Conservation (phyloP, 1,140 invertebrate genomes). For the Drosophila tani region DNA sequence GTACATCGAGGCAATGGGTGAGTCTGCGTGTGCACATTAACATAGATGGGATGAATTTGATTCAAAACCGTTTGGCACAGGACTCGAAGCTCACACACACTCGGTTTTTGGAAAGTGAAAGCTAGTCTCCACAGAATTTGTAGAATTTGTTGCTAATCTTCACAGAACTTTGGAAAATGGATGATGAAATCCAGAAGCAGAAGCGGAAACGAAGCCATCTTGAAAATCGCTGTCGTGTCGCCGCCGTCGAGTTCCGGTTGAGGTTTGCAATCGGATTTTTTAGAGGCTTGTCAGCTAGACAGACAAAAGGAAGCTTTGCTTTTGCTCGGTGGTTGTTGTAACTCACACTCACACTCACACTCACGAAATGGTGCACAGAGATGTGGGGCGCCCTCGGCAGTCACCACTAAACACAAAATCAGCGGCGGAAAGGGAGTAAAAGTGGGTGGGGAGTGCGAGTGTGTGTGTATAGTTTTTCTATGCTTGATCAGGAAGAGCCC, state of each 20-base stretch:
- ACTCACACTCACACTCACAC: slow-evolving; percentile 48
- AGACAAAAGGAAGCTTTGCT: slow-evolving; percentile 76
- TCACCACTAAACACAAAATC: slow-evolving; percentile 54
- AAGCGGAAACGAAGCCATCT: slow-evolving; percentile 68
- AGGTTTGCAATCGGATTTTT: slow-evolving; percentile 43
- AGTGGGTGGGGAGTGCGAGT: slow-evolving; percentile 41
- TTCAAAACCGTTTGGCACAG: slow-evolving; percentile 11
- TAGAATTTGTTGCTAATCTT: neutral
- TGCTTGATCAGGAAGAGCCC: slow-evolving; percentile 50
- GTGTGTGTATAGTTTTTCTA: slow-evolving; percentile 40
- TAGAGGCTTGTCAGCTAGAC: slow-evolving; percentile 56
- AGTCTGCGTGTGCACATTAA: slow-evolving; percentile 9
- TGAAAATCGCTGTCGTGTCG: slow-evolving; percentile 51
- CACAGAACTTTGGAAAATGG: slow-evolving; percentile 5
- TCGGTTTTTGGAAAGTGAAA: neutral
- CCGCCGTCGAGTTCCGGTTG: slow-evolving; percentile 61
- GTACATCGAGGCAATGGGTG: slow-evolving; percentile 2
- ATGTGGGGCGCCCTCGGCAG: slow-evolving; percentile 61
- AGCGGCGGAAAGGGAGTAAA: slow-evolving; percentile 53
- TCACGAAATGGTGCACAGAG: slow-evolving; percentile 39
- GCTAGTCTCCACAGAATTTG: neutral
- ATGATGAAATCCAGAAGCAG: slow-evolving; percentile 37
- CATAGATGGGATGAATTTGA: slow-evolving; percentile 4
- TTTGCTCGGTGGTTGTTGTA: slow-evolving; percentile 74
- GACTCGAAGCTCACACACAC: neutral